These are phyloP conservation scores for Dolichotis patagonum DNA, from an alignment of 2,113 vertebrate species.

Conservation along the genomic window DNA sequence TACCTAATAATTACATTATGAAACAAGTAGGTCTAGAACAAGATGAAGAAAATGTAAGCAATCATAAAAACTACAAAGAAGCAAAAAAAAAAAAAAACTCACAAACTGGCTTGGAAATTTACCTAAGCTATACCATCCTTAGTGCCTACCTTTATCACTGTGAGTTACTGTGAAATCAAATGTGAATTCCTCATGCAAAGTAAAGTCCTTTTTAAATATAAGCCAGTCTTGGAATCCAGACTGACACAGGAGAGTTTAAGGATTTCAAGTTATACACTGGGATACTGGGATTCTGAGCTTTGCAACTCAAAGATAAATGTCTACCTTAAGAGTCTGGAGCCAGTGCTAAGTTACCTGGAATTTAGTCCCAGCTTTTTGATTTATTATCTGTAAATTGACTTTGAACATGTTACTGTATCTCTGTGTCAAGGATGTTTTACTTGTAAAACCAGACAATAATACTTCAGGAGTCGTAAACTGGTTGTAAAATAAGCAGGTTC, in stretches of 20 bases:
- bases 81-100: background rate
- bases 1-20: background rate
- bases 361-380: background rate
- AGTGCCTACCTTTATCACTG: background rate
- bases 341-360: background rate
- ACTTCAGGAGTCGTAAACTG: background rate
- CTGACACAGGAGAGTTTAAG: background rate
- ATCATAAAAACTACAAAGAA: background rate
- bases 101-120: background rate
- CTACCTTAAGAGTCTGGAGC: background rate
- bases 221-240: background rate
- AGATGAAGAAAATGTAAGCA: background rate
- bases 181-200: background rate
- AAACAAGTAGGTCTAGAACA: background rate
- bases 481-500: background rate
- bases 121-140: background rate
- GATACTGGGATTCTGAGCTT: background rate
- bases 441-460: background rate
- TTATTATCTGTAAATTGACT: conserved; percentile 29
- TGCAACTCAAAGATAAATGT: background rate
- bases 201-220: background rate
- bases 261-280: background rate
- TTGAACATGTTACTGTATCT: background rate
- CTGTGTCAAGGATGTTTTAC: background rate
- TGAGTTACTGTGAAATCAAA: background rate